Conservation (phyloP, 2,797 vertebrate species). For the Xenopus petersii region DNA sequence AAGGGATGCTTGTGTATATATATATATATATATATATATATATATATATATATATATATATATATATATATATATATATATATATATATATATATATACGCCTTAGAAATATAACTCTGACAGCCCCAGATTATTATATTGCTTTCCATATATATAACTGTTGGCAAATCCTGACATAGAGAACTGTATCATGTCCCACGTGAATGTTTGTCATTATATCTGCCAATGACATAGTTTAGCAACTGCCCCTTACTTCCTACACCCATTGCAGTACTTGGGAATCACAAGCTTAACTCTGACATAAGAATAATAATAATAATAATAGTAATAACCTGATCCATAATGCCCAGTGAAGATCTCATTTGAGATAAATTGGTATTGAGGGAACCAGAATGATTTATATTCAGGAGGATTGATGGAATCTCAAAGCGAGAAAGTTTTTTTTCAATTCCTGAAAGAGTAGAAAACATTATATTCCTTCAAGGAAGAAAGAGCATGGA, state of each 20-base stretch:
- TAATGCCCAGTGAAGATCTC: constrained; percentile 7
- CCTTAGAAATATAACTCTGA: too few species aligned
- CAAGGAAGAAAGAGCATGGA: not conserved
- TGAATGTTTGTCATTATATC: not conserved
- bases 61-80: too few species aligned
- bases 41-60: too few species aligned
- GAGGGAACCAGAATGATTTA: not conserved
- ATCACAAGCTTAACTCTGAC: not conserved
- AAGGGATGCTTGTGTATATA: too few species aligned
- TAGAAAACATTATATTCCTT: not conserved
- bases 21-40: too few species aligned
- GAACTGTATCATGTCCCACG: too few species aligned
- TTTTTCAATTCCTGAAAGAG: constrained; percentile 5
- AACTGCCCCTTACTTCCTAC: not conserved
- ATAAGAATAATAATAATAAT: not conserved
- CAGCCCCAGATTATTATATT: too few species aligned
- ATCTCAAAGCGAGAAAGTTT: not conserved
- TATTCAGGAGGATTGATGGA: not conserved
- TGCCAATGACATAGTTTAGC: not conserved
- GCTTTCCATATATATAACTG: too few species aligned
- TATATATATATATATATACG: too few species aligned
- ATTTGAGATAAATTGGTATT: constrained; percentile 11
- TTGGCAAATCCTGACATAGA: too few species aligned
- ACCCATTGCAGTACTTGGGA: not conserved
- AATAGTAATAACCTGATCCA: not conserved